Evolutionary conservation across 2,797 vertebrate genomes (phyloP).

Genomic region (Ctenopoma kingsleyae): DNA sequence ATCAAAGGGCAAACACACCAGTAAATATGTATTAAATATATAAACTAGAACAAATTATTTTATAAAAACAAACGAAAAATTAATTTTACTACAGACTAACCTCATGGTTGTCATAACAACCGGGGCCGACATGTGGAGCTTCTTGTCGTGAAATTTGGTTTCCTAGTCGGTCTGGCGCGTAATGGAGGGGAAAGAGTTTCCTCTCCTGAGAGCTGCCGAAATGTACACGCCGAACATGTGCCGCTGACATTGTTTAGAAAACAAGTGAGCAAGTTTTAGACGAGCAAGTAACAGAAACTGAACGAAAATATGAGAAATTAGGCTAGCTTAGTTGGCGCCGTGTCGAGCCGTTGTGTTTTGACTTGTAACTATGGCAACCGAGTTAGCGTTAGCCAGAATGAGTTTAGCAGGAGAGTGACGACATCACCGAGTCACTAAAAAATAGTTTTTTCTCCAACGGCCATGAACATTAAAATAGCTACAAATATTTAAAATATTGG

Average conservation of each 20-base stretch:
- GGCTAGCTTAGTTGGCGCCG: conserved; percentile 1
- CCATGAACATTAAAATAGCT: no score
- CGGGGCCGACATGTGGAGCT: conserved; percentile 78
- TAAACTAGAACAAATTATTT: no score
- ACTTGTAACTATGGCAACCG: conserved; percentile 57
- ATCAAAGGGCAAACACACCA: neutral
- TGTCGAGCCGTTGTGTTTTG: conserved; percentile 31
- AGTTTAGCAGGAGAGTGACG: no score
- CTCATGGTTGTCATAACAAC: conserved; percentile 80
- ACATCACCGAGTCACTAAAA: no score
- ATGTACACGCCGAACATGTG: conserved; percentile 24
- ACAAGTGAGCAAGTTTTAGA: neutral
- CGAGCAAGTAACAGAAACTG: rapidly evolving
- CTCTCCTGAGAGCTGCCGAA: conserved; percentile 85
- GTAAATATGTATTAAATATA: no score
- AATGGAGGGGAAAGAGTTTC: conserved; percentile 77
- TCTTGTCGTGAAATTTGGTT: conserved; percentile 58
- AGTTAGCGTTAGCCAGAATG: no score
- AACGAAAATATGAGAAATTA: no score
- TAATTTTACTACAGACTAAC: conserved; percentile 55
- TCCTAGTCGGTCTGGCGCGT: conserved; percentile 77
- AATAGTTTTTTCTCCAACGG: no score
- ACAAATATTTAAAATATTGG: no score
- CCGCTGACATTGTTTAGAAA: conserved; percentile 1
- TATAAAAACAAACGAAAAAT: no score